phyloP scores from a whole-genome alignment of 2,888 invertebrate species.

The Drosophila conformis region DNA sequence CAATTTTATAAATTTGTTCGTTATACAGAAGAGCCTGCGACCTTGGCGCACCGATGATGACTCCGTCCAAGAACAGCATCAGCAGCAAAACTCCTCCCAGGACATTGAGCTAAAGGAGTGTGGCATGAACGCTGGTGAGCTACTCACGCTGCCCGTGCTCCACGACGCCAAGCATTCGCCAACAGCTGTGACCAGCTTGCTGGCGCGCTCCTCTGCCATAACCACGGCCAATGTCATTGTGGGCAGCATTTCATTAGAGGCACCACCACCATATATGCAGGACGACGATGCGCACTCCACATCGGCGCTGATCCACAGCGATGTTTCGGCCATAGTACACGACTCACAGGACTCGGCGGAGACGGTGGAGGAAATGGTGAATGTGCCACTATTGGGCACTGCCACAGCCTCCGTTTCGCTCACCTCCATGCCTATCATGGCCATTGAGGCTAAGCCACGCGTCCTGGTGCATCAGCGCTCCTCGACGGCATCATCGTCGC shows the following conservation, averaged over 20 bases:
- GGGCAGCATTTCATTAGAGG: constrained; percentile 84
- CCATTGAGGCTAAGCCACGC: constrained; percentile 69
- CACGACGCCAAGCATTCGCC: constrained; percentile 60
- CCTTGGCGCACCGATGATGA: constrained; percentile 84
- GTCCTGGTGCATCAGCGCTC: constrained; percentile 83
- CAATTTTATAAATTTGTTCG: neutral
- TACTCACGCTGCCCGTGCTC: constrained; percentile 72
- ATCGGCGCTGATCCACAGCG: constrained; percentile 63
- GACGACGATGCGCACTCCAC: constrained; percentile 72
- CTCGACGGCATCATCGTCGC: constrained; percentile 80
- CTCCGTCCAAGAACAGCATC: constrained; percentile 67
- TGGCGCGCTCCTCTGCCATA: constrained; percentile 79
- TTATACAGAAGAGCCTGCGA: constrained; percentile 82
- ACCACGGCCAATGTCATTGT: constrained; percentile 83
- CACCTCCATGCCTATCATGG: constrained; percentile 53
- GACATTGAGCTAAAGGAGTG: constrained; percentile 73
- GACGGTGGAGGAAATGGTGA: constrained; percentile 79
- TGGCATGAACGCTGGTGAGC: constrained; percentile 58
- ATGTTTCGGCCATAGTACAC: constrained; percentile 61
- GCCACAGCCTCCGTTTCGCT: constrained; percentile 60
- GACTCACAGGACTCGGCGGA: constrained; percentile 79
- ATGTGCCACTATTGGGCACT: constrained; percentile 67
- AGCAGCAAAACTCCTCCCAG: constrained; percentile 65
- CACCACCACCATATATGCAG: constrained; percentile 83
- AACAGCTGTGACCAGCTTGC: constrained; percentile 63